A percentile compares a stretch with the other conserved stretches of the same genome.
Conservation (phyloP, 2,888 invertebrate genomes). For the Lithophane semibrunnea region DNA sequence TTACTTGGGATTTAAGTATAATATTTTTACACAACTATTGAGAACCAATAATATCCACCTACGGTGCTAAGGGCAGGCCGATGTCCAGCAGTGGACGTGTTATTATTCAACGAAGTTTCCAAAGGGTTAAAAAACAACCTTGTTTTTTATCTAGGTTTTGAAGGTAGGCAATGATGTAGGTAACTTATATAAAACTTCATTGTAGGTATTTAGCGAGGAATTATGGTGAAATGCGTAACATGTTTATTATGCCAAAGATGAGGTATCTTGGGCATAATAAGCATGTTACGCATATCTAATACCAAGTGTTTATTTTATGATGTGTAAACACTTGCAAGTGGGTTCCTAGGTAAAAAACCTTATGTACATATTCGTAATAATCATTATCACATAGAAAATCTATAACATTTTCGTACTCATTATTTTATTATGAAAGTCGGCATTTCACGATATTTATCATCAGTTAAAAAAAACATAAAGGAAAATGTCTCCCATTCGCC, state of each 20-base stretch:
- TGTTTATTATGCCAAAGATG: neutral
- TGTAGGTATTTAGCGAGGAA: neutral
- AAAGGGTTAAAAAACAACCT: neutral
- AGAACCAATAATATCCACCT: too few species aligned
- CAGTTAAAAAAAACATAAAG: neutral
- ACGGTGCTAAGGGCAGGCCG: too few species aligned
- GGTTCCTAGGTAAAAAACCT: neutral
- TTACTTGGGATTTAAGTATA: too few species aligned
- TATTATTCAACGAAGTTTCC: neutral
- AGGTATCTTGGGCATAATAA: too few species aligned
- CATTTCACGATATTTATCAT: neutral
- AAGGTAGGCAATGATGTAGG: neutral
- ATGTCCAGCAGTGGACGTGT: too few species aligned
- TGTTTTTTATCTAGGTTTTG: neutral
- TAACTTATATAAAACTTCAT: neutral
- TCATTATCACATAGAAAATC: neutral
- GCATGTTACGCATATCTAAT: too few species aligned
- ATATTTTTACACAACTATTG: too few species aligned
- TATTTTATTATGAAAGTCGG: neutral
- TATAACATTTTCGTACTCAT: neutral
- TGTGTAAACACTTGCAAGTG: neutral
- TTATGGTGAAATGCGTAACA: neutral
- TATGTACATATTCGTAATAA: neutral
- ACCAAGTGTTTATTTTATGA: neutral
- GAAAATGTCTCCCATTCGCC: neutral